Conservation (phyloP, 2,888 invertebrate species). For the Venustoraphidia nigricollis region DNA sequence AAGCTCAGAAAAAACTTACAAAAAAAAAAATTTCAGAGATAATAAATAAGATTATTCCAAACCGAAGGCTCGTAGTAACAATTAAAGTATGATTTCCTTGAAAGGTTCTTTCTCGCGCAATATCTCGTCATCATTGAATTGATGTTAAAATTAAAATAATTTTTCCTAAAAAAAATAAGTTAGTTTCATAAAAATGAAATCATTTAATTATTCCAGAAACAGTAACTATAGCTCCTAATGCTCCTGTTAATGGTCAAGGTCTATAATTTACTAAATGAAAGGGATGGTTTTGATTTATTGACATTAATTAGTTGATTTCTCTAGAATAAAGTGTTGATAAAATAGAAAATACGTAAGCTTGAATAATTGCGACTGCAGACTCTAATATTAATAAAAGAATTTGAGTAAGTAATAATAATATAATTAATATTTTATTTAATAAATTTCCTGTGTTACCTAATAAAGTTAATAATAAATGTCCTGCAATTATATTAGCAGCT, state of each 20-base stretch:
- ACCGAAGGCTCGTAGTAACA: slow-evolving; percentile 42
- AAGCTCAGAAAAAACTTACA: slow-evolving; percentile 42
- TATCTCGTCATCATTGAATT: slow-evolving; percentile 56
- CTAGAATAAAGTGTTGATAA: slow-evolving; percentile 49
- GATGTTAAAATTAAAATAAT: slow-evolving; percentile 32
- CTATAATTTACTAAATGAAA: slow-evolving; percentile 50
- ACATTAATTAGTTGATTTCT: slow-evolving; percentile 45
- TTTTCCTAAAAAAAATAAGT: slow-evolving; percentile 35
- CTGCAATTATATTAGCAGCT: slow-evolving; percentile 65
- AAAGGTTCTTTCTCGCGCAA: slow-evolving; percentile 47
- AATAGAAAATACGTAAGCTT: slow-evolving; percentile 49
- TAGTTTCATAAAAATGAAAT: slow-evolving; percentile 39
- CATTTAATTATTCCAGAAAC: slow-evolving; percentile 42
- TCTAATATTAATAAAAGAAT: slow-evolving; percentile 37
- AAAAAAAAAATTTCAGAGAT: slow-evolving; percentile 50
- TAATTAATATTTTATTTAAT: slow-evolving; percentile 3
- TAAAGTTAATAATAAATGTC: slow-evolving; percentile 49
- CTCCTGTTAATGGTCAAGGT: slow-evolving; percentile 45
- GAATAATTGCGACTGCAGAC: slow-evolving; percentile 44
- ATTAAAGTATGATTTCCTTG: slow-evolving; percentile 46
- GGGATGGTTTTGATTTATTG: slow-evolving; percentile 40
- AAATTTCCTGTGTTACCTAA: slow-evolving; percentile 27
- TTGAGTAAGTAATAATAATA: slow-evolving; percentile 30
- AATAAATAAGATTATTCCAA: slow-evolving; percentile 62
- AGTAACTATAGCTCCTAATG: slow-evolving; percentile 39